A percentile compares a stretch with the other conserved stretches of the same genome.
Conservation (phyloP, 35 echinoderm and acorn worm genomes). For the Hemicentrotus pulcherrimus region DNA sequence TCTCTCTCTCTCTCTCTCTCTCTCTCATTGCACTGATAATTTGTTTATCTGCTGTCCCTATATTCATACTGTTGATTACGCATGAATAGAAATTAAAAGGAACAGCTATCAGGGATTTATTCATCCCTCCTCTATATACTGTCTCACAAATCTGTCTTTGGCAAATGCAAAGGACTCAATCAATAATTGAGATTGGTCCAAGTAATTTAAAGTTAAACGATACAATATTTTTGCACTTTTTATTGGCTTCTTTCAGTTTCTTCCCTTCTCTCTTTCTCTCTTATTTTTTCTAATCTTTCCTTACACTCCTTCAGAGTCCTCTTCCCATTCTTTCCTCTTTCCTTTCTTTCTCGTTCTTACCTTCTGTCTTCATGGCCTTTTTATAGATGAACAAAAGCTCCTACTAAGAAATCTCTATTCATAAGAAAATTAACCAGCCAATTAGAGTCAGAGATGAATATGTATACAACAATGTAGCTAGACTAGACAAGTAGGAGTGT, state of each 20-base stretch:
- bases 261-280: not conserved
- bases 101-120: not conserved
- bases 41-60: not conserved
- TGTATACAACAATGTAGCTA: too few relatives aligned
- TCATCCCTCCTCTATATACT: not conserved
- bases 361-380: too few relatives aligned
- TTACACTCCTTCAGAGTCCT: too few relatives aligned
- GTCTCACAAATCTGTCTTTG: not conserved
- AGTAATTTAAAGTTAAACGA: not conserved
- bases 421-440: too few relatives aligned
- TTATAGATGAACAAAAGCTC: too few relatives aligned
- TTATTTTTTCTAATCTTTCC: not conserved
- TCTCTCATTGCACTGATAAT: not conserved
- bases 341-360: too few relatives aligned
- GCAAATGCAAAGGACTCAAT: not conserved
- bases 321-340: too few relatives aligned
- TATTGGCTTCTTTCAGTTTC: not conserved
- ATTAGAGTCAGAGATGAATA: too few relatives aligned
- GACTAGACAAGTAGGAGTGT: too few relatives aligned
- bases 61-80: not conserved
- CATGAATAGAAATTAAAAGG: not conserved
- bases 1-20: not conserved
- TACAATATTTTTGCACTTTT: not conserved
- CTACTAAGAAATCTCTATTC: too few relatives aligned
- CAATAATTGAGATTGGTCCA: not conserved